Evolutionary conservation across 1,140 invertebrate species (phyloP), one percentile per base, ranked within the genome.

Genomic region (Nephila pilipes): DNA sequence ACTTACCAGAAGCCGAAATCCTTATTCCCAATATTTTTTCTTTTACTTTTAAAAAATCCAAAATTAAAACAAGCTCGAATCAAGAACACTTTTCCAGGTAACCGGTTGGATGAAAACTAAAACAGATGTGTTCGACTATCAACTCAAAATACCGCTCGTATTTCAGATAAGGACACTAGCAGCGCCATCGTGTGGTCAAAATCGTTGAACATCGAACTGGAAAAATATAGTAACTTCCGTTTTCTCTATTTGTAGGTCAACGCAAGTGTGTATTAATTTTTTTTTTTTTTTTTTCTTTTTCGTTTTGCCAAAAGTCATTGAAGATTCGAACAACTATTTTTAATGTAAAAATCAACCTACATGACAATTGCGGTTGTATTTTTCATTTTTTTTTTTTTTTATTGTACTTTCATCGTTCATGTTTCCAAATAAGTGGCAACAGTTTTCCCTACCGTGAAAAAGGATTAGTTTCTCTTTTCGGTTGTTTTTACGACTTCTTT

Each of bases 181-280:
- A 90, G 69, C 87, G 87, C 87, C 87, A 80, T 80, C 65, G 16
- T 32, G 87, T 32, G 87, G 46, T 6, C 20, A 22, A 58, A 57
- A 57, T 22, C 6, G 55, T 57, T 25, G 88, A 57, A 55, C 65
- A 58, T 57, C 80, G 88, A 90, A 90, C 88, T 90, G 88, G 88
- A 90, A 80, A 80, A 88, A 90, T 14, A 87, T 46, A 57, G 20
- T 20, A 58, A 81, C 88, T 90, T 90, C 65, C 88, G 88, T 80
- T 90, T 36, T 58, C 18, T 69, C 14, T 38, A 90, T 79, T 90
- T 81, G 69, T 90, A 69, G 88, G 88, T 80, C 55, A 75, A 60
- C 57, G 58, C 25, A 87, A 60, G 36, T 60, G 85, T 60, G 83
- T 60, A 60, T 83, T n/a, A 22, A 29, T 83, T 32, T 18, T 69